phyloP scores from a whole-genome alignment of 23 tunicate genomes.

The Trididemnum nubilum region DNA sequence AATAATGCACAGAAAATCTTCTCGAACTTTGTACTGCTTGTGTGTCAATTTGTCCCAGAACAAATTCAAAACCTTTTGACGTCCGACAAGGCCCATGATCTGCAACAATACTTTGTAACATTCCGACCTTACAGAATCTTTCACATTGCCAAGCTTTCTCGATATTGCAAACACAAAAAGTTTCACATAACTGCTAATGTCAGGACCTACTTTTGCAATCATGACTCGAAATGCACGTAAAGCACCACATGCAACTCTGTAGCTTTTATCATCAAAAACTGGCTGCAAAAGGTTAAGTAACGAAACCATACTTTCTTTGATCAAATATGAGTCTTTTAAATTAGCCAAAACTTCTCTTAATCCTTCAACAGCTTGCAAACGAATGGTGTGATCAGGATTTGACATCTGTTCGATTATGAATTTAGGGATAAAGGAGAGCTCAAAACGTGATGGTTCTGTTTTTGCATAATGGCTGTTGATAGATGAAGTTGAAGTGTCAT shows the following conservation, averaged over 20 bases:
- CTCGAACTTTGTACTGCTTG: conserved; percentile 63
- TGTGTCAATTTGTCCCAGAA: conserved; percentile 64
- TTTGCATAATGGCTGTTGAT: neutral
- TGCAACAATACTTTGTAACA: conserved; percentile 56
- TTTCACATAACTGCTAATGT: conserved; percentile 44
- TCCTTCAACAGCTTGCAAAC: conserved; percentile 57
- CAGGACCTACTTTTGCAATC: conserved; percentile 44
- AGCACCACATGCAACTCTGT: conserved; percentile 55
- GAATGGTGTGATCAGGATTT: conserved; percentile 34
- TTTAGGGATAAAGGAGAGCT: conserved; percentile 62
- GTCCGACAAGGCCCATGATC: conserved; percentile 47
- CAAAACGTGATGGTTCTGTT: neutral
- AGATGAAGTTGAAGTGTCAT: neutral
- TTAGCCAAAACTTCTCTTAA: conserved; percentile 24
- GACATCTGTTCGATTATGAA: conserved; percentile 44
- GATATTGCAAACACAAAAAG: conserved; percentile 51
- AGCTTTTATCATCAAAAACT: conserved; percentile 65
- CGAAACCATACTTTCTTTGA: conserved; percentile 53
- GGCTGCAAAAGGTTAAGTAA: conserved; percentile 80
- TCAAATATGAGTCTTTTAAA: conserved; percentile 11
- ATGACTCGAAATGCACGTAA: conserved; percentile 44
- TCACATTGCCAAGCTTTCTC: conserved; percentile 56
- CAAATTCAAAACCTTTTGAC: conserved; percentile 59
- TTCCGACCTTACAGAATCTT: conserved; percentile 59
- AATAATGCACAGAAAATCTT: conserved; percentile 59